A percentile compares a stretch with the other conserved stretches of the same genome.
phyloP scores from a whole-genome alignment of 92 coral and sea anemone genomes.

The Epizoanthus fatuus region DNA sequence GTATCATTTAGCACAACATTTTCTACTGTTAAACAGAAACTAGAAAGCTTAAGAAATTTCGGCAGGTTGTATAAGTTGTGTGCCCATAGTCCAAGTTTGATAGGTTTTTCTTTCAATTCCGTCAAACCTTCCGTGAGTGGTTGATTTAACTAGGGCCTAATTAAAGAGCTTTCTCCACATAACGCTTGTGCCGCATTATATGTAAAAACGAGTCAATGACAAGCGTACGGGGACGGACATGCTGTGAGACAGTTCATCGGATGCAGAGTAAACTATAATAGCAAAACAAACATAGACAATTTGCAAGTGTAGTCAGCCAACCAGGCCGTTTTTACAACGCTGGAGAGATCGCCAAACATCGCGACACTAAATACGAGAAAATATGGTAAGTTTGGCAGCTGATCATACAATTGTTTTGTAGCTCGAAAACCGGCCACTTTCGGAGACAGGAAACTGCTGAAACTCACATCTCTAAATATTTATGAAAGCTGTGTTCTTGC shows the following conservation, averaged over 20 bases:
- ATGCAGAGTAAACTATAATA: not conserved
- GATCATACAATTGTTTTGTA: not conserved
- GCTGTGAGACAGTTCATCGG: constrained; percentile 25
- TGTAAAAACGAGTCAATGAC: constrained; percentile 5
- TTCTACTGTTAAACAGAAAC: too few species aligned
- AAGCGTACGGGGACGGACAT: not conserved
- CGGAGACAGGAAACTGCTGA: not conserved
- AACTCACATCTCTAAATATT: not conserved
- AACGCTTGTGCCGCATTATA: not conserved
- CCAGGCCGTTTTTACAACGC: not conserved
- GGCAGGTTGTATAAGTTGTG: not conserved
- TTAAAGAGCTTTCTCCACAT: constrained; percentile 5
- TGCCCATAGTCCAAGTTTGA: not conserved
- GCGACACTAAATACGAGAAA: not conserved
- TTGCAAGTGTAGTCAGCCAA: not conserved
- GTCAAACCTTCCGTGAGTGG: not conserved
- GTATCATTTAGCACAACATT: not conserved
- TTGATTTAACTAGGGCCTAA: not conserved
- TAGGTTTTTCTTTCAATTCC: not conserved
- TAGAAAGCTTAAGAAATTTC: not conserved
- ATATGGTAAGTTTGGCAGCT: not conserved
- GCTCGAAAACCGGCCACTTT: not conserved
- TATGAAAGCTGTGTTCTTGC: not conserved
- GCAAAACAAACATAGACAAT: not conserved
- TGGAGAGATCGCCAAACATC: not conserved